Evolutionary conservation across 2,888 invertebrate species (phyloP), one percentile per base, ranked within the genome.

Genomic region (Stenchaetothrips biformis): DNA sequence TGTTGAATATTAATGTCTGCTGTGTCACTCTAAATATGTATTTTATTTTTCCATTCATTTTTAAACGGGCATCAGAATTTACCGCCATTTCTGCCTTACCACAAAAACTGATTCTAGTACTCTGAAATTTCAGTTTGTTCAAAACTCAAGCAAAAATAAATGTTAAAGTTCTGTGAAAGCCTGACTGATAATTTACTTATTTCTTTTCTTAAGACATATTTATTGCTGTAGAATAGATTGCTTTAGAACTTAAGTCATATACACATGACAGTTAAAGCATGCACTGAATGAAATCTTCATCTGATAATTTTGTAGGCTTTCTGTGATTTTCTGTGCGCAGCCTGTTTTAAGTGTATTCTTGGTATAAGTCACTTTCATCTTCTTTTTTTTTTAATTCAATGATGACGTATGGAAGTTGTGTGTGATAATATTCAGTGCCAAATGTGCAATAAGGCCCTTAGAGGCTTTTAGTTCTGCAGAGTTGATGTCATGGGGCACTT

Each of bases 141-240:
- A 37, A 37, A 37, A 37, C 1, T 37, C 37, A 18, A 59, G 59
- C 18, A 59, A 59, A 59, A 9, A 59, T 25, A 2, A 25, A 25
- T 74, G 67, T 74, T 21, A 21, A 74, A 74, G 21, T 25, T 21
- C 9, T 74, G 67, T 11, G 25, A 74, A 74, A 74, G 67, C 67
- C 67, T 74, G 67, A 74, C 67, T 74, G 67, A 74, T 74, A 74
- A 74, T 74, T 74, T 74, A 74, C 67, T 74, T 25, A 74, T 25
- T 74, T 74, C 67, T 74, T 74, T 74, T 74, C 67, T 8, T 74
- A 74, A 74, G 67, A 74, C 67, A 21, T 74, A 74, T 74, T 74
- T 74, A 74, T 74, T 74, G 67, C 67, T 74, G 67, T 74, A 74
- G 67, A 21, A 74, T 74, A 67, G 67, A 21, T 25, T 67, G 67